Percentiles rank a stretch among this genome's conserved stretches.
phyloP scores from a whole-genome alignment of 1,140 invertebrate species.

The Bombus sylvicola region DNA sequence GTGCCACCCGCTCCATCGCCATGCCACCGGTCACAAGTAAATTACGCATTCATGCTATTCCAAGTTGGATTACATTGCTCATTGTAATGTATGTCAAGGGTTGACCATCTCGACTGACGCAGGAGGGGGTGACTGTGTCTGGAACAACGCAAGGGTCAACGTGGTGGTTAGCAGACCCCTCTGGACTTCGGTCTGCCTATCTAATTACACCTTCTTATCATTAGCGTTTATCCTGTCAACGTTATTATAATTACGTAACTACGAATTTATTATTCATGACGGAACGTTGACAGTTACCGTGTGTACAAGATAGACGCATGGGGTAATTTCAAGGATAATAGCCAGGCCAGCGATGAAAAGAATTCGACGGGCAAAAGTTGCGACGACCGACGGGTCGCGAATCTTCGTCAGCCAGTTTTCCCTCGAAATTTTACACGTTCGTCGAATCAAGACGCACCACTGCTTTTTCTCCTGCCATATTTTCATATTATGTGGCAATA shows the following conservation, averaged over 20 bases:
- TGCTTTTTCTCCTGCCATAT: too few species aligned
- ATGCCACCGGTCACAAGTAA: slow-evolving; percentile 74
- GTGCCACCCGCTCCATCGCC: slow-evolving; percentile 15
- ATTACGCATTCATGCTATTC: slow-evolving; percentile 77
- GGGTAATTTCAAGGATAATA: slow-evolving; percentile 36
- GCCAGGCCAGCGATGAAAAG: background rate
- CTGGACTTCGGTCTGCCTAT: slow-evolving; percentile 6
- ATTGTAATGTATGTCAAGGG: slow-evolving; percentile 72
- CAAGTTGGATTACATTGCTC: slow-evolving; percentile 48
- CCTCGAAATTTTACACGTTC: background rate
- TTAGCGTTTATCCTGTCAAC: slow-evolving; percentile 47
- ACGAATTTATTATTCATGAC: slow-evolving; percentile 15
- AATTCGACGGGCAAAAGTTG: background rate
- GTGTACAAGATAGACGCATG: background rate
- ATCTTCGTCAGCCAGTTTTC: background rate
- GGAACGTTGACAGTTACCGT: slow-evolving; percentile 32
- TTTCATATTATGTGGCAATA: background rate
- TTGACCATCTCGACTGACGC: slow-evolving; percentile 56
- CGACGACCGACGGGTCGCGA: background rate
- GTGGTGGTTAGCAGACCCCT: slow-evolving; percentile 33
- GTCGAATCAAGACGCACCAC: background rate
- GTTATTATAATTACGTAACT: slow-evolving; percentile 24
- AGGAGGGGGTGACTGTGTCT: slow-evolving; percentile 38
- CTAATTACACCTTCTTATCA: slow-evolving; percentile 67
- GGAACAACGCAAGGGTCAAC: slow-evolving; percentile 19